phyloP scores from a whole-genome alignment of 2,888 invertebrate species.

The Melangyna quadrimaculata region DNA sequence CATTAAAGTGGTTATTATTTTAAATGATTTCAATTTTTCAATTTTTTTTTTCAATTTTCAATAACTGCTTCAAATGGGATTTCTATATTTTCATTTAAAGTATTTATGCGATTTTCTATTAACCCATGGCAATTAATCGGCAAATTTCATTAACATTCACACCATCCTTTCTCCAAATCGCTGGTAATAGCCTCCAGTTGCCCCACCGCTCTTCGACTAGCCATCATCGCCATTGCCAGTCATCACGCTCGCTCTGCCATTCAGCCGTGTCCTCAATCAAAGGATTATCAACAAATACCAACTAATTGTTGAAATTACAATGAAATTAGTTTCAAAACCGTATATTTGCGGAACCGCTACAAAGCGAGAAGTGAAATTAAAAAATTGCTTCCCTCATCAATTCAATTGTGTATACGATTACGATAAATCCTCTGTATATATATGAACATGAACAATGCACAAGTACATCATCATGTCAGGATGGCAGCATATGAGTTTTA shows the following conservation, averaged over 20 bases:
- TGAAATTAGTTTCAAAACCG: slow-evolving; percentile 60
- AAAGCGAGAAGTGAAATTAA: slow-evolving; percentile 63
- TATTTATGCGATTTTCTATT: not conserved
- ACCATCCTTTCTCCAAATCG: not conserved
- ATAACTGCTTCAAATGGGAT: not conserved
- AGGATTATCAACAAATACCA: slow-evolving; percentile 62
- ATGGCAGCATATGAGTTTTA: not conserved
- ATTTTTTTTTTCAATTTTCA: not conserved
- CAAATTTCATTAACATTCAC: slow-evolving; percentile 30
- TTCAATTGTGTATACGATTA: slow-evolving; percentile 29
- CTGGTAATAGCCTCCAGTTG: not conserved
- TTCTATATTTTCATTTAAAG: not conserved
- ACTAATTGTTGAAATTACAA: slow-evolving; percentile 66
- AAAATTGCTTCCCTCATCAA: slow-evolving; percentile 47
- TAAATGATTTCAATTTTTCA: not conserved
- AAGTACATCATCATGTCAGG: not conserved
- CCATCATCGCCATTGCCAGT: too few species aligned
- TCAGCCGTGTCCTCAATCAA: slow-evolving; percentile 54
- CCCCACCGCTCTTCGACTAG: not conserved
- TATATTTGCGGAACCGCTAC: slow-evolving; percentile 59
- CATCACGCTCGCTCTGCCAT: too few species aligned
- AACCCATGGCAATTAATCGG: slow-evolving; percentile 40
- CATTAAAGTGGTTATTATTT: slow-evolving; percentile 15
- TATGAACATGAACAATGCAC: not conserved
- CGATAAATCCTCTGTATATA: not conserved